These are phyloP conservation scores for Hozukius guyotensis DNA, from an alignment of 2,797 vertebrate genomes.

Conservation along the genomic window DNA sequence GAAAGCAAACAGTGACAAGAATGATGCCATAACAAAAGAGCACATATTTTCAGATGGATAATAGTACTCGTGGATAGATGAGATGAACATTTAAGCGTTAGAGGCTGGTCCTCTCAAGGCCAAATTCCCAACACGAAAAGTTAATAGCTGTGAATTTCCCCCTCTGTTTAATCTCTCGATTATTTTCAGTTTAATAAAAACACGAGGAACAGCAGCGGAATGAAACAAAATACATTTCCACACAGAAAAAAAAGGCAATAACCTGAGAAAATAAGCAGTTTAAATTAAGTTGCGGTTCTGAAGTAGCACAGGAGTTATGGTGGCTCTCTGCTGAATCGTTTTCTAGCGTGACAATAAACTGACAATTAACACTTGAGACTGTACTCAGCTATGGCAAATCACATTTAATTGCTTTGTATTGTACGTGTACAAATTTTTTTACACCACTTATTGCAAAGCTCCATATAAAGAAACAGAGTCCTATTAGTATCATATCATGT, in stretches of 20 bases:
- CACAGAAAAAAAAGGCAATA: constrained; percentile 51
- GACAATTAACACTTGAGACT: constrained; percentile 33
- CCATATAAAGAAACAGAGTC: not conserved
- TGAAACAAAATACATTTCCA: constrained; percentile 41
- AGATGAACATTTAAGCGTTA: constrained; percentile 15
- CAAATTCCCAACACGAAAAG: constrained; percentile 26
- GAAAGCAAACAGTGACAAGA: not conserved
- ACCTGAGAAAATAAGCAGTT: constrained; percentile 62
- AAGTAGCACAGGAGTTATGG: constrained; percentile 18
- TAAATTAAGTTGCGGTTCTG: constrained; percentile 55
- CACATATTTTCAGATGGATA: not conserved
- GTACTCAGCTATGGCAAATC: constrained; percentile 40
- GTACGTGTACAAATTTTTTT: constrained; percentile 8
- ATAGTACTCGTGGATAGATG: not conserved
- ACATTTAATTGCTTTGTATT: constrained; percentile 62
- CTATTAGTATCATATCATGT: not conserved
- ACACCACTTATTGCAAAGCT: not conserved
- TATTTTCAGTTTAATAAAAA: constrained; percentile 59
- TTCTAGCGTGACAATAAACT: constrained; percentile 49
- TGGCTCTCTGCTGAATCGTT: constrained; percentile 32
- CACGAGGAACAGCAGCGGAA: constrained; percentile 10
- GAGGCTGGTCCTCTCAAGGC: constrained; percentile 24
- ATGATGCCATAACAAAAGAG: not conserved
- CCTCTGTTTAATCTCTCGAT: constrained; percentile 47
- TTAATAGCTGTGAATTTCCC: constrained; percentile 36